phyloP scores from a whole-genome alignment of 2,797 vertebrate genomes.

The Diplodus sargus region DNA sequence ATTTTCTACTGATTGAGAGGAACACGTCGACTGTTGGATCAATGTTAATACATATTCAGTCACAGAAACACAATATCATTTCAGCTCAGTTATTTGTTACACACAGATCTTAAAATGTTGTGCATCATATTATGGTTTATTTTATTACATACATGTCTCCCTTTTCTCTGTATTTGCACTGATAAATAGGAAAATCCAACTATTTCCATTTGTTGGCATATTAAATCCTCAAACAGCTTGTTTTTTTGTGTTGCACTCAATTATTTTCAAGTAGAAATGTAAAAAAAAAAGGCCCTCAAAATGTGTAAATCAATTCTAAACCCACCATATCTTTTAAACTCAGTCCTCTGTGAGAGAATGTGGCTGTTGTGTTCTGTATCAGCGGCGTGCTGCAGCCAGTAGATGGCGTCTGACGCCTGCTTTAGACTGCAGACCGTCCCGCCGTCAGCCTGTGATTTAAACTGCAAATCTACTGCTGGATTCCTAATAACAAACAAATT shows the following conservation, averaged over 20 bases:
- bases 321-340: not conserved
- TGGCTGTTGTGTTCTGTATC: not conserved
- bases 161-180: not conserved
- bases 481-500: constrained; percentile 28
- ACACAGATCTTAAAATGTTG: not conserved
- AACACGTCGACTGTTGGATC: constrained; percentile 11
- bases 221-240: not conserved
- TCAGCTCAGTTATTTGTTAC: not conserved
- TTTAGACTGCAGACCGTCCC: constrained; percentile 28
- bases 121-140: not conserved
- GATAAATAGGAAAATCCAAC: not conserved
- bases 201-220: not conserved
- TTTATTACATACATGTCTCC: not conserved
- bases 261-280: not conserved
- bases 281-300: not conserved
- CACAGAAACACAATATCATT: not conserved
- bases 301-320: not conserved
- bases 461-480: constrained; percentile 30
- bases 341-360: not conserved
- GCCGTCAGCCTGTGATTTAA: constrained; percentile 5
- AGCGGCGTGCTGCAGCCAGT: constrained; percentile 59
- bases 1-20: constrained; percentile 6
- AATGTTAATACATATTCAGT: constrained; percentile 3
- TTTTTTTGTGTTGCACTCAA: not conserved
- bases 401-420: constrained; percentile 83